A percentile compares a stretch with the other conserved stretches of the same genome.
Conservation (phyloP, 2,888 invertebrate genomes). For the Andrena camellia region DNA sequence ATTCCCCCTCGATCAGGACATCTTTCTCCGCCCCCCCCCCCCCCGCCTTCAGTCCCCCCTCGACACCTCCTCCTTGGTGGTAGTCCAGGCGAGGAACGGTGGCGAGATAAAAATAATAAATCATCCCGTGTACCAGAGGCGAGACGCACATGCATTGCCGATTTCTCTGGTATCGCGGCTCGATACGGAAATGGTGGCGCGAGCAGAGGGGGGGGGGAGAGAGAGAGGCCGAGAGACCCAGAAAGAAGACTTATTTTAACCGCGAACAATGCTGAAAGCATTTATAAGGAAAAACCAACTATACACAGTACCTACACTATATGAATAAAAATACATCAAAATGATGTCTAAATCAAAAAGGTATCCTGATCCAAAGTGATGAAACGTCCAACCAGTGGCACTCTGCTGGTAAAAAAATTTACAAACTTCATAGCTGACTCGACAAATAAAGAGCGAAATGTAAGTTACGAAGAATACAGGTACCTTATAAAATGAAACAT, state of each 20-base stretch:
- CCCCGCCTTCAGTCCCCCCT: slow-evolving; percentile 5
- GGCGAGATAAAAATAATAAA: slow-evolving; percentile 83
- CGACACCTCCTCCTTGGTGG: slow-evolving; percentile 39
- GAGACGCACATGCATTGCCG: slow-evolving; percentile 74
- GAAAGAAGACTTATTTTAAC: slow-evolving; percentile 17
- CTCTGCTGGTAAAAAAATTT: too few relatives aligned
- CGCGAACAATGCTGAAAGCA: neutral
- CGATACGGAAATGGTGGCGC: slow-evolving; percentile 82
- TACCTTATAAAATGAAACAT: neutral
- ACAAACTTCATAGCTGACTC: too few relatives aligned
- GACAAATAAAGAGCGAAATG: too few relatives aligned
- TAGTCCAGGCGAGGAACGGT: slow-evolving; percentile 52
- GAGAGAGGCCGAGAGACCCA: neutral
- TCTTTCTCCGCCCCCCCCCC: slow-evolving; percentile 39
- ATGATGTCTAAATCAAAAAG: too few relatives aligned
- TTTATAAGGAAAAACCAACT: neutral
- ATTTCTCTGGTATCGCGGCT: slow-evolving; percentile 78
- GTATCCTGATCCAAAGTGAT: too few relatives aligned
- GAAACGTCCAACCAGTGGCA: too few relatives aligned
- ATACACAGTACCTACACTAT: neutral
- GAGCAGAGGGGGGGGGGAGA: slow-evolving; percentile 11
- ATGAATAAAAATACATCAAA: neutral
- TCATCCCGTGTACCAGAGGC: slow-evolving; percentile 73
- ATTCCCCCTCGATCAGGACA: slow-evolving; percentile 42
- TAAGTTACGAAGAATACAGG: too few relatives aligned